Percentiles rank a stretch among this genome's conserved stretches.
Evolutionary conservation across 2,888 invertebrate genomes (phyloP).

Genomic region (Aplocera efformata): DNA sequence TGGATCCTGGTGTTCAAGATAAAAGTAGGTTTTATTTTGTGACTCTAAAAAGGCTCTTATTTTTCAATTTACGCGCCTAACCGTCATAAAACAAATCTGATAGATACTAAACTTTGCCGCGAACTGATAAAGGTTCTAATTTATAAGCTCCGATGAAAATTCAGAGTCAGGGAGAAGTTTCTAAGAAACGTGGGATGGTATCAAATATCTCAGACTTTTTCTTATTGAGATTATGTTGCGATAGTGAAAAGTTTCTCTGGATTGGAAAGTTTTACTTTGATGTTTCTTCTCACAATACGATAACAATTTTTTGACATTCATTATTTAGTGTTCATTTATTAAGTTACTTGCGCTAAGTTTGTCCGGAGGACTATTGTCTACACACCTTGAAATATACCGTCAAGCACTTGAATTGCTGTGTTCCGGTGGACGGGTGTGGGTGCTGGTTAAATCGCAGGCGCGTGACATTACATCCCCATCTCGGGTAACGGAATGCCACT

Average conservation of each 20-base stretch:
- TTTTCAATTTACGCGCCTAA: constrained; percentile 56
- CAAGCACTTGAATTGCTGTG: no score
- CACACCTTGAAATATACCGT: no score
- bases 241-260: constrained; percentile 28
- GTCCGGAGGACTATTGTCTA: no score
- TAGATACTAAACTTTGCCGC: constrained; percentile 53
- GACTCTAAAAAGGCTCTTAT: constrained; percentile 22
- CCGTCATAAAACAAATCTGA: constrained; percentile 51
- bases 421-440: no score
- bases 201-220: constrained; percentile 38
- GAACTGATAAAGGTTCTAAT: constrained; percentile 63
- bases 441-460: no score
- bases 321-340: no score
- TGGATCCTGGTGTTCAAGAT: background rate
- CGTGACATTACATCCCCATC: no score
- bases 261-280: constrained; percentile 8
- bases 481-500: no score
- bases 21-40: constrained; percentile 12
- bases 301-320: no score
- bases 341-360: no score
- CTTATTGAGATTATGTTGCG: constrained; percentile 39
- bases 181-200: constrained; percentile 31
- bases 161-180: constrained; percentile 40
- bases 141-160: constrained; percentile 50
- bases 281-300: no score